These are phyloP conservation scores for Pangasius larnaudii DNA, from an alignment of 2,797 vertebrate species.

Conservation along the genomic window DNA sequence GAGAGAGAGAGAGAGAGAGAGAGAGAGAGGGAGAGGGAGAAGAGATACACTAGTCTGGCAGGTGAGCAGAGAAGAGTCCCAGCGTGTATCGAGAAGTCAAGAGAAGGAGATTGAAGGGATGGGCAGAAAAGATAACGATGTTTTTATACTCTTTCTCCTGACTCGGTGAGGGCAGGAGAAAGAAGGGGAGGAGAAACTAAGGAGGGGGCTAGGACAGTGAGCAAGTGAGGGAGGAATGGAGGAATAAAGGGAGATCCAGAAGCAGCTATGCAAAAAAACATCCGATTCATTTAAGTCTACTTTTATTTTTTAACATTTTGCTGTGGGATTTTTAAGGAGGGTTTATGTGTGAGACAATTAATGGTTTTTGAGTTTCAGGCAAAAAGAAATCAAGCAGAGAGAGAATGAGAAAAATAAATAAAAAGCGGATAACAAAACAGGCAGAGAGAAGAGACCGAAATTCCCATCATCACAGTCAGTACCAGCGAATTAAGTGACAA, in stretches of 20 bases:
- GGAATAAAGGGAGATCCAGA: constrained; percentile 6
- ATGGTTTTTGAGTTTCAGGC: background rate
- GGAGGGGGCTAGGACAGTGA: constrained; percentile 29
- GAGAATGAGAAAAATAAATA: background rate
- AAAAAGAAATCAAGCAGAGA: background rate
- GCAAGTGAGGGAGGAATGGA: constrained; percentile 6
- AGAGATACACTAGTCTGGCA: background rate
- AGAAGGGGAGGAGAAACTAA: constrained; percentile 37
- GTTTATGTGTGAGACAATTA: background rate
- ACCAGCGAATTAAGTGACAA: background rate
- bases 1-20: background rate
- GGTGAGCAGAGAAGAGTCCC: background rate
- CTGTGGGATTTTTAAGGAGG: constrained; percentile 34
- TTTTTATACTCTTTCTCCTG: constrained; percentile 53
- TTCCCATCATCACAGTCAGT: background rate
- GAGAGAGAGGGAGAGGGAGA: background rate
- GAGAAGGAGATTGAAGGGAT: constrained; percentile 14
- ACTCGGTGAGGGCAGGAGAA: constrained; percentile 53
- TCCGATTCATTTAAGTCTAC: constrained; percentile 11
- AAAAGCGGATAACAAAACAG: background rate
- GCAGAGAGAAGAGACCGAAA: constrained; percentile 24
- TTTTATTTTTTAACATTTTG: constrained; percentile 40
- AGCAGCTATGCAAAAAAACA: constrained; percentile 18
- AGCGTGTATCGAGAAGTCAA: constrained; percentile 13
- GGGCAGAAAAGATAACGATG: constrained; percentile 38